Evolutionary conservation across 1,140 invertebrate species (phyloP), one percentile per base, ranked within the genome.

Genomic region (Penaeus indicus): DNA sequence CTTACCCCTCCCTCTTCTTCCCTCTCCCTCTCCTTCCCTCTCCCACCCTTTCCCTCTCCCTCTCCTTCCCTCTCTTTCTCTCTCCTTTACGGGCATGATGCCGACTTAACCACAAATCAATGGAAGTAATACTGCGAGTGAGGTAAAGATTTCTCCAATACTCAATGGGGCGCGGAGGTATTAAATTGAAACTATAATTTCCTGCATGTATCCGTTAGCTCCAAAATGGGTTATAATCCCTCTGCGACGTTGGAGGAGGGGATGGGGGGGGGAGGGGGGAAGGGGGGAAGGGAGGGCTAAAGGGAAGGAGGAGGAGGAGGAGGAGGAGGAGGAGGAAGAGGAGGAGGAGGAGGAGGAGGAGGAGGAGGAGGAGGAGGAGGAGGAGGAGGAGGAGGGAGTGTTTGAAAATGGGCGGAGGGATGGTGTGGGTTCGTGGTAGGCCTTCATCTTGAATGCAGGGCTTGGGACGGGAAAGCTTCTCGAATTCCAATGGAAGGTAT

Each of bases 121-220:
- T 84, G 47, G 80, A 18, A 82, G 80, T 27, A 19, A 69, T 72
- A 25, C 27, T 64, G 64, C 60, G 64, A 47, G 47, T 47, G 47
- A 47, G 64, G 83, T 47, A 72, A 69, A 84, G 83, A 84, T 84
- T 69, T 27, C 67, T 84, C 19, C 84, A 78, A 38, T 77, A 62
- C 75, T 54, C 69, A 85, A 85, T 85, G 84, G 78, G 72, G 47
- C 84, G 60, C 69, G 72, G 38, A 25, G 75, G 72, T 79, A 85
- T 85, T 85, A 85, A 38, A 85, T 54, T 85, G 84, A 85, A 78
- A 85, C 84, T 42, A 78, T 85, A 62, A 85, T 85, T 78, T 60
- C 84, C 78, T 27, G 47, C 54, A 81, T 61, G 21, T 18, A 62
- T 27, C n/a, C 18, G 25, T 27, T 27, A 47, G 22, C 67, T 69